Conservation (phyloP, 2,797 vertebrate genomes). For the Muraenolepis orangiensis region DNA sequence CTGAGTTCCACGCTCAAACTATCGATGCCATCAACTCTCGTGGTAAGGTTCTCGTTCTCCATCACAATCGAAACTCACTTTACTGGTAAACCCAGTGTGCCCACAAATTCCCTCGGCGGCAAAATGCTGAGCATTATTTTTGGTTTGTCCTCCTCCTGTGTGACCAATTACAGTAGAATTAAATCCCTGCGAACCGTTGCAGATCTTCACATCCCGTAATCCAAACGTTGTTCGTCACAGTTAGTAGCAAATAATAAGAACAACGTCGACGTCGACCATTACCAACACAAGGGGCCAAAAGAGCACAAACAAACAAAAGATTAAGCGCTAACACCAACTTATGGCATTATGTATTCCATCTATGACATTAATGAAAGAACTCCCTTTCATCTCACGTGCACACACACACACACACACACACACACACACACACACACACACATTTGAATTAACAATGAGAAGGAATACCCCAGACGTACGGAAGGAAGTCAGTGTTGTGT, state of each 20-base stretch:
- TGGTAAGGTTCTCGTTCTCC: background rate
- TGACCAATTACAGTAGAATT: background rate
- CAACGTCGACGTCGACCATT: background rate
- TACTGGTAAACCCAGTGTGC: background rate
- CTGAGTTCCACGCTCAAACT: background rate
- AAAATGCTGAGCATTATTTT: background rate
- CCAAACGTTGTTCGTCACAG: background rate
- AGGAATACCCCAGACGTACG: conserved; percentile 61
- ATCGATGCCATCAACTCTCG: background rate
- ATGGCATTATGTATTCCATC: conserved; percentile 11
- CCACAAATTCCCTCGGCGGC: background rate
- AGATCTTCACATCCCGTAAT: background rate
- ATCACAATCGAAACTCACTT: background rate
- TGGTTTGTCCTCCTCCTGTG: background rate
- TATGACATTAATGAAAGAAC: background rate
- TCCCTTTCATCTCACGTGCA: background rate
- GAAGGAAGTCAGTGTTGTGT: conserved; percentile 50
- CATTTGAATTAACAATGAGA: conserved; percentile 68
- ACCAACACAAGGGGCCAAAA: background rate
- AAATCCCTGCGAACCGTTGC: background rate
- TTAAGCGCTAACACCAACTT: conserved; percentile 26
- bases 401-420: too few relatives aligned
- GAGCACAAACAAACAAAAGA: background rate
- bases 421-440: conserved; percentile 19
- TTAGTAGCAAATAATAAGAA: background rate